Evolutionary conservation across 2,888 invertebrate genomes (phyloP).

Genomic region (Drosophila heteroneura): DNA sequence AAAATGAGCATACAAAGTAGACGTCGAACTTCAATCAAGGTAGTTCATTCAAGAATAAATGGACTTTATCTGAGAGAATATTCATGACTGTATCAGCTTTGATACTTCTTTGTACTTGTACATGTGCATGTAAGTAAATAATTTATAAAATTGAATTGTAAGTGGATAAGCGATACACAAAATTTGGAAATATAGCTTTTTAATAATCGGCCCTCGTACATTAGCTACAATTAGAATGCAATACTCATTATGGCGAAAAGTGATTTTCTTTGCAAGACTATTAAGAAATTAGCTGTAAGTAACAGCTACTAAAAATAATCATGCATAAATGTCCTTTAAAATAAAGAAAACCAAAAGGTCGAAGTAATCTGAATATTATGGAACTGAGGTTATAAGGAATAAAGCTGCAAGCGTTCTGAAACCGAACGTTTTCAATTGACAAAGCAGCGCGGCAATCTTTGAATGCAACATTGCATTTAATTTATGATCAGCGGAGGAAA

Average conservation of each 20-base stretch:
- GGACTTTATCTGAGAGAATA: not conserved
- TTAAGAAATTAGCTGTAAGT: slow-evolving; percentile 22
- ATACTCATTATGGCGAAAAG: slow-evolving; percentile 9
- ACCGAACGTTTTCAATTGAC: slow-evolving; percentile 1
- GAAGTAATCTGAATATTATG: slow-evolving; percentile 3
- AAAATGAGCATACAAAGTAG: not conserved
- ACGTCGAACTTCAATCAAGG: not conserved
- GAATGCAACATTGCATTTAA: slow-evolving; percentile 1
- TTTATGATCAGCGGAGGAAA: not conserved
- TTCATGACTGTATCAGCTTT: not conserved
- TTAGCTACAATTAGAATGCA: slow-evolving; percentile 6
- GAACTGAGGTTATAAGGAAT: not conserved
- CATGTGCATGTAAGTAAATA: not conserved
- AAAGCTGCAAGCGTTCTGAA: not conserved
- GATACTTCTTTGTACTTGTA: not conserved
- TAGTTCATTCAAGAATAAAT: not conserved
- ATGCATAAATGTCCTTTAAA: slow-evolving; percentile 56
- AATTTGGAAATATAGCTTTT: not conserved
- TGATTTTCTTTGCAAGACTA: slow-evolving; percentile 15
- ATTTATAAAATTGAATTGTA: not conserved
- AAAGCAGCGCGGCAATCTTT: not conserved
- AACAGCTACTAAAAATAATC: slow-evolving; percentile 32
- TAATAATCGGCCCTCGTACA: slow-evolving; percentile 16
- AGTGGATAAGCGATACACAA: not conserved
- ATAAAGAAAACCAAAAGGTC: slow-evolving; percentile 64